Evolutionary conservation across 2,888 invertebrate species (phyloP).

Genomic region (Drosophila pullipes): DNA sequence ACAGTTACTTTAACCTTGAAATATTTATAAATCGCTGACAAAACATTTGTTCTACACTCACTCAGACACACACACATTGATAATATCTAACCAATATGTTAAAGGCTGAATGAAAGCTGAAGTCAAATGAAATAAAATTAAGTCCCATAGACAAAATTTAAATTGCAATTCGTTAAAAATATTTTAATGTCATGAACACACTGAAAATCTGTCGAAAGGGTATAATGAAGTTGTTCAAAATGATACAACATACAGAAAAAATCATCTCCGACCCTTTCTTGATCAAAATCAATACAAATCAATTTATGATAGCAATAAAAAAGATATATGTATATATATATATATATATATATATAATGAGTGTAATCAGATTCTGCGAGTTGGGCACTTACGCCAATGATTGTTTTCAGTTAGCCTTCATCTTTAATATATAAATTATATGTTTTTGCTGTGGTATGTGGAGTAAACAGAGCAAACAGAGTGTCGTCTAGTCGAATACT

Average conservation of each 20-base stretch:
- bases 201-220: neutral
- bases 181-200: neutral
- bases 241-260: neutral
- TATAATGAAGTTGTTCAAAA: neutral
- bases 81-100: neutral
- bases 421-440: neutral
- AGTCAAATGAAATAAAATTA: neutral
- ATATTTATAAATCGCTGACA: neutral
- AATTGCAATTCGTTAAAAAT: neutral
- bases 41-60: neutral
- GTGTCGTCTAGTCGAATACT: neutral
- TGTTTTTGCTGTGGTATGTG: neutral
- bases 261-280: neutral
- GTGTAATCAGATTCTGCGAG: too few relatives aligned
- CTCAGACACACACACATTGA: neutral
- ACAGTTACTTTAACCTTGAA: neutral
- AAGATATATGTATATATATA: neutral
- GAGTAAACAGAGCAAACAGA: neutral
- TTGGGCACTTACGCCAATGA: neutral
- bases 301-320: neutral
- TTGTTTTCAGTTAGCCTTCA: neutral
- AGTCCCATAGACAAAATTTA: neutral
- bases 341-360: too few relatives aligned
- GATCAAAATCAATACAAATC: neutral
- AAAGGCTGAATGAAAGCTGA: neutral